A percentile compares a stretch with the other conserved stretches of the same genome.
These are phyloP conservation scores for Conus betulinus DNA, from an alignment of 1,140 invertebrate genomes.

Conservation along the genomic window DNA sequence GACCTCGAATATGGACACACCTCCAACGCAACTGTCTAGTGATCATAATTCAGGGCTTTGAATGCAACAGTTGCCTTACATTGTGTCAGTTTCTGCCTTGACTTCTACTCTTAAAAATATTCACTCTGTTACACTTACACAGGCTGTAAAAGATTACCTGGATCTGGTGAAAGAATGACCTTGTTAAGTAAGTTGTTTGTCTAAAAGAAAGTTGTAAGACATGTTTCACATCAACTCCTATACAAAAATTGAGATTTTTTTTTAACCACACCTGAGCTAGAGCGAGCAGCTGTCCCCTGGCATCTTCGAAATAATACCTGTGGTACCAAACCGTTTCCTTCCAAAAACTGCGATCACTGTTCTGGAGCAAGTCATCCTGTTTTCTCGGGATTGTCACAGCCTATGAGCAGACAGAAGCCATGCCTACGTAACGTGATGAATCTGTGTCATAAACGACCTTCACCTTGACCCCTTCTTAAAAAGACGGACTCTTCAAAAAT, in stretches of 20 bases:
- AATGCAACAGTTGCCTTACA: no score
- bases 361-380: slow-evolving; percentile 16
- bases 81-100: no score
- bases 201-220: background rate
- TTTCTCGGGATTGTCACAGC: background rate
- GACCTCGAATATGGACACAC: slow-evolving; percentile 17
- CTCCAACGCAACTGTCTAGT: no score
- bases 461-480: background rate
- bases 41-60: no score
- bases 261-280: slow-evolving; percentile 23
- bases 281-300: slow-evolving; percentile 10
- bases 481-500: background rate
- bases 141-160: background rate
- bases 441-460: background rate
- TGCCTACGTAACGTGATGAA: background rate
- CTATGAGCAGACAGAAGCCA: background rate
- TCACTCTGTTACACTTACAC: no score
- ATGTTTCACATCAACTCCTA: background rate
- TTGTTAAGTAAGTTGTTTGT: background rate
- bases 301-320: slow-evolving; percentile 20
- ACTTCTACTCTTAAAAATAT: no score
- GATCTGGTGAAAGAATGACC: background rate
- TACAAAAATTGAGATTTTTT: background rate
- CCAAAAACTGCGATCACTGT: slow-evolving; percentile 22
- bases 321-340: background rate